Base-by-base conservation (phyloP, 2,797 vertebrate species). In the Typhlichthys subterraneus region DNA sequence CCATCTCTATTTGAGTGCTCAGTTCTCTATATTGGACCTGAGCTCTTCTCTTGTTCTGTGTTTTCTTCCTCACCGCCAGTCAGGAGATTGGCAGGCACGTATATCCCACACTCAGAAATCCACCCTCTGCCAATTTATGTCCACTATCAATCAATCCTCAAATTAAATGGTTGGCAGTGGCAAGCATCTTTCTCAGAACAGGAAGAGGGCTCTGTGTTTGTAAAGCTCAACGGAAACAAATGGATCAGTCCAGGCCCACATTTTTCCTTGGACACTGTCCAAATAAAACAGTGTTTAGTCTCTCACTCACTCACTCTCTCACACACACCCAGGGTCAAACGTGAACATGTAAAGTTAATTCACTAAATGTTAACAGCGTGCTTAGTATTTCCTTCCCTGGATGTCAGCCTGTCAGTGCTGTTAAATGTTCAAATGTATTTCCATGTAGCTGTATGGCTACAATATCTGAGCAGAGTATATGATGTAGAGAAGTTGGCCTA, bases 21-120 rank as follows among this genome's bases (percentile, higher is more conserved):
- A 38, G 61, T 63, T 84, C 61, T 65, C 5, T 46, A 75, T 73
- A 61, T 76, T 69, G 75, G 63, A 65, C 63, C 42, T 80, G 75
- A 84, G 77, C 82, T 75, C 65, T 82, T 87, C 69, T 77, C 72
- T n/a, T 31, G 38, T 48, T 66, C 38, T 74, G 15, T 31, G 38
- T 48, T 66, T 31, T 48, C 71, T 82, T 86, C 81, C 79, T 78
- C 45, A 0, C 66, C 53, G 53, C 69, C 70, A 79, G 79, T 23
- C 23, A 23, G 68, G 58, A 69, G 85, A 72, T 79, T 83, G 80
- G 78, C 67, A 70, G 70, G 61, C 59, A 59, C 19, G 59, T 1
- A 57, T 50, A 56, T 52, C 47, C 45, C 0, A 2, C n/a, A 79
- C 57, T 68, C 53, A 60, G 7, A 15, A 8, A 47, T 52, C n/a